A percentile compares a stretch with the other conserved stretches of the same genome.
These are phyloP conservation scores for Triplophysa rosa DNA, from an alignment of 2,113 vertebrate genomes.

Conservation along the genomic window DNA sequence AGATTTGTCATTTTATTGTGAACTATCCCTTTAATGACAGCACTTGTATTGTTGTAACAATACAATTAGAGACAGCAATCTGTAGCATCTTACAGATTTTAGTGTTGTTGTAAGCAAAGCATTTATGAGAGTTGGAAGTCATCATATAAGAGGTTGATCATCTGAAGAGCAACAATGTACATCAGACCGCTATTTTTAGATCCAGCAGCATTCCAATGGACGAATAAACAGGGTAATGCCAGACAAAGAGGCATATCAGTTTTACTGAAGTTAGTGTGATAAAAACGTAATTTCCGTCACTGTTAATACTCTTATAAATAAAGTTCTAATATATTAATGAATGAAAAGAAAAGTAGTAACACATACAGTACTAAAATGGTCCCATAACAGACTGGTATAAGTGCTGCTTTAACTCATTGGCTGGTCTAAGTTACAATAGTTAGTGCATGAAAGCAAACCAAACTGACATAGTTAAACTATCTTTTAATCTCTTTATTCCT, in stretches of 20 bases:
- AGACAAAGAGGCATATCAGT: neutral
- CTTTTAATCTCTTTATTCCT: neutral
- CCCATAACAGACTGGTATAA: neutral
- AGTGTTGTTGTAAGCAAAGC: too few relatives aligned
- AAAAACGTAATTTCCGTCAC: neutral
- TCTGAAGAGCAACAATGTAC: neutral
- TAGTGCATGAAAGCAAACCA: neutral
- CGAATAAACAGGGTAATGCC: constrained; percentile 7
- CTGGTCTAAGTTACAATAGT: neutral
- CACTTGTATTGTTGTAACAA: too few relatives aligned
- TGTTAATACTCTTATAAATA: neutral
- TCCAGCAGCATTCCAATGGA: neutral
- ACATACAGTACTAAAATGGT: neutral
- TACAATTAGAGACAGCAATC: too few relatives aligned
- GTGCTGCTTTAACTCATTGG: neutral
- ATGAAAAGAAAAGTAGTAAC: neutral
- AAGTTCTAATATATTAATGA: neutral
- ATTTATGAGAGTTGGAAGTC: neutral
- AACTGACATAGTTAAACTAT: neutral
- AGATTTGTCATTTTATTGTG: too few relatives aligned
- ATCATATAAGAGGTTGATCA: neutral
- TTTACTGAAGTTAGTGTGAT: neutral
- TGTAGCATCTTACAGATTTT: too few relatives aligned
- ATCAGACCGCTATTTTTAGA: neutral
- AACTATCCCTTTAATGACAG: too few relatives aligned